Conservation (phyloP, 2,113 vertebrate genomes). For the Rhipidura dahli region DNA sequence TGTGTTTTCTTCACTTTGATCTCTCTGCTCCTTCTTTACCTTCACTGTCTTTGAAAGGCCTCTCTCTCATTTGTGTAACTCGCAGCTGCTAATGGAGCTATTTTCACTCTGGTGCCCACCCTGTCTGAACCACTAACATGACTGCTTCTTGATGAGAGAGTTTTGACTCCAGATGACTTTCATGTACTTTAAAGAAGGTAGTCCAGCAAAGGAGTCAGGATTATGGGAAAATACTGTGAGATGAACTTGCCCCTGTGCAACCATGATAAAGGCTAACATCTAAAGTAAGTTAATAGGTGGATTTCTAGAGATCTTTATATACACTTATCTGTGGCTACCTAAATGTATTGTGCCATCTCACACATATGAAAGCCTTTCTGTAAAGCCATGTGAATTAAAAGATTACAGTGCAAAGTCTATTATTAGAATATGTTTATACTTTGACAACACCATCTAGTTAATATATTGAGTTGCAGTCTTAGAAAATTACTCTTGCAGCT, state of each 20-base stretch:
- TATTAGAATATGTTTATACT: not conserved
- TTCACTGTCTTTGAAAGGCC: not conserved
- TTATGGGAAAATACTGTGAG: not conserved
- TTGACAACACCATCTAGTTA: not conserved
- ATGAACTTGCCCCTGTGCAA: not conserved
- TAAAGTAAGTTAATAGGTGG: not conserved
- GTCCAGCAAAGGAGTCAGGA: not conserved
- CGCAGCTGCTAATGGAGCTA: not conserved
- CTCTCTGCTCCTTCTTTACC: not conserved
- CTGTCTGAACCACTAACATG: not conserved
- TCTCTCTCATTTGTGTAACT: not conserved
- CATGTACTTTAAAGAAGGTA: not conserved
- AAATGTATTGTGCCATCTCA: not conserved
- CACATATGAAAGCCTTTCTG: not conserved
- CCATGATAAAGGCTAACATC: not conserved
- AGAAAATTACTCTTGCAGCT: not conserved
- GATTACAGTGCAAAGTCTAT: not conserved
- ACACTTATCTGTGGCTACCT: not conserved
- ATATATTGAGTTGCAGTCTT: not conserved
- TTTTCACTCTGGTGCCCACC: not conserved
- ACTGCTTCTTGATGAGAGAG: not conserved
- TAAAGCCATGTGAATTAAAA: not conserved
- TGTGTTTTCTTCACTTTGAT: not conserved
- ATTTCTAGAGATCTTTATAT: not conserved
- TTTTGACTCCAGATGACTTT: not conserved